A percentile compares a stretch with the other conserved stretches of the same genome.
phyloP scores from a whole-genome alignment of 1,140 invertebrate species.

The Lerema accius region DNA sequence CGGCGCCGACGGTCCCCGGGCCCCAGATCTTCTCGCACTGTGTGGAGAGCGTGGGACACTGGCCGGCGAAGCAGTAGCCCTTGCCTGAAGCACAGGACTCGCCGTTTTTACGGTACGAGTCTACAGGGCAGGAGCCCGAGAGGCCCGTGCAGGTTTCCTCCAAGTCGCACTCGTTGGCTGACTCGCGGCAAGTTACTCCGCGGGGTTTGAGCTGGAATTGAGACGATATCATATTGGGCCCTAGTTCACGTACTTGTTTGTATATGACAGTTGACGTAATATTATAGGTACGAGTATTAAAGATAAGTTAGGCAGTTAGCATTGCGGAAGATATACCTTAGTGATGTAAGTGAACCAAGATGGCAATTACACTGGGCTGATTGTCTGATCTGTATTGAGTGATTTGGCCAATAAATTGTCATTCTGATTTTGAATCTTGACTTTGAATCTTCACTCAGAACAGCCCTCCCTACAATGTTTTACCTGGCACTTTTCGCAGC shows the following conservation, averaged over 20 bases:
- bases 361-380: too few relatives aligned
- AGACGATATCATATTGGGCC: background rate
- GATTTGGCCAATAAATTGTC: too few relatives aligned
- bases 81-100: constrained; percentile 87
- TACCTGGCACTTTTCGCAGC: constrained; percentile 94
- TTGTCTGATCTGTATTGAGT: too few relatives aligned
- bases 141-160: constrained; percentile 95
- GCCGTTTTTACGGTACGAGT: constrained; percentile 96
- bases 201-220: constrained; percentile 87
- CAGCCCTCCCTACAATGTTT: too few relatives aligned
- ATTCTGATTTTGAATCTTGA: too few relatives aligned
- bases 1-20: constrained; percentile 88
- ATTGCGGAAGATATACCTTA: too few relatives aligned
- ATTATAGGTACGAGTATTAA: too few relatives aligned
- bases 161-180: constrained; percentile 96
- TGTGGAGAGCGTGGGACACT: constrained; percentile 92
- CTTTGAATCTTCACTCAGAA: too few relatives aligned
- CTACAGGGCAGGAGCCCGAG: constrained; percentile 92
- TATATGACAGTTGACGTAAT: too few relatives aligned
- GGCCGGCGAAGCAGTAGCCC: constrained; percentile 95
- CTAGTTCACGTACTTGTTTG: too few relatives aligned
- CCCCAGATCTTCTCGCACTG: constrained; percentile 98
- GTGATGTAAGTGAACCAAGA: too few relatives aligned
- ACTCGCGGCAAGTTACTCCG: constrained; percentile 91
- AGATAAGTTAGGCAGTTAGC: too few relatives aligned